A percentile compares a stretch with the other conserved stretches of the same genome.
These are phyloP conservation scores for Tetramorium parvispinum DNA, from an alignment of 1,140 invertebrate species.

Conservation along the genomic window DNA sequence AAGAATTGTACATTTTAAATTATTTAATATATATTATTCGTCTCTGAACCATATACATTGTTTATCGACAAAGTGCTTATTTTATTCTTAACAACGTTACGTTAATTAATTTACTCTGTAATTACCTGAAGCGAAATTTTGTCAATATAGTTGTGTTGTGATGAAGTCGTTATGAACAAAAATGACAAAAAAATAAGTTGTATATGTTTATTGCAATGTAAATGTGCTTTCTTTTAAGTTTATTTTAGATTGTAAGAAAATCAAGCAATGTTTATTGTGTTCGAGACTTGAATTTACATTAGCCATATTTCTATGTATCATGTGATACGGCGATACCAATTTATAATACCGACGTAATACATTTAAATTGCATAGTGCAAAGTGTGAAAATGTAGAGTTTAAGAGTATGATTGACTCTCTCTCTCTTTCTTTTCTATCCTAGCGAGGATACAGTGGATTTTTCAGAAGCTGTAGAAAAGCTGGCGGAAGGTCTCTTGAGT, in stretches of 20 bases:
- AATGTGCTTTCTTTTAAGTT: neutral
- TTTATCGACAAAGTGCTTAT: neutral
- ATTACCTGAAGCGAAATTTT: no score
- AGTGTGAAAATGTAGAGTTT: neutral
- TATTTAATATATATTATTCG: neutral
- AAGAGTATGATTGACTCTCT: slow-evolving; percentile 10
- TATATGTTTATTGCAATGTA: neutral
- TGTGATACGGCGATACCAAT: neutral
- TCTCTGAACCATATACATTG: neutral
- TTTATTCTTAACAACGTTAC: neutral
- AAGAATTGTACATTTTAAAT: neutral
- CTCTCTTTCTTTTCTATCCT: no score
- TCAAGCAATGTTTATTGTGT: neutral
- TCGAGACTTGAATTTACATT: neutral
- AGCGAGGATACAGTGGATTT: slow-evolving; percentile 74
- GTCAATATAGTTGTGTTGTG: no score
- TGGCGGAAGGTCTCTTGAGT: slow-evolving; percentile 79
- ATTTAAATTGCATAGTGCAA: neutral
- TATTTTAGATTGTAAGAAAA: neutral
- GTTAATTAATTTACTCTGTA: no score
- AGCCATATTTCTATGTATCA: no score
- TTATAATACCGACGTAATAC: neutral
- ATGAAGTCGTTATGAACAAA: neutral
- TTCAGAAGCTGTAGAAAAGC: slow-evolving; percentile 75
- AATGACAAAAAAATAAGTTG: neutral